These are phyloP conservation scores for Marisa cornuarietis DNA, from an alignment of 1,140 invertebrate species.

Conservation along the genomic window DNA sequence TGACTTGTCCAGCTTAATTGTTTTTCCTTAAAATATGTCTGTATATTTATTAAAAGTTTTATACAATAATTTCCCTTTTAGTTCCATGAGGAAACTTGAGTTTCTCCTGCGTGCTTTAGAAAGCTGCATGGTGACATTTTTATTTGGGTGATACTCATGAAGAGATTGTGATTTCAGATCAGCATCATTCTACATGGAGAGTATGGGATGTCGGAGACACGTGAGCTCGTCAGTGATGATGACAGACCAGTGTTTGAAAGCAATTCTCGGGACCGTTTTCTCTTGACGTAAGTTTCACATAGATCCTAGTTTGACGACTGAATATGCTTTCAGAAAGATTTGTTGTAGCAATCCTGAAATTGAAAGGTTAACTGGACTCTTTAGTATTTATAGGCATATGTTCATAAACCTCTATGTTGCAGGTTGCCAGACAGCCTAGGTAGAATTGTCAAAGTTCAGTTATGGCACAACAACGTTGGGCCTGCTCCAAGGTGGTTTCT, in stretches of 20 bases:
- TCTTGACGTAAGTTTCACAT: constrained; percentile 58
- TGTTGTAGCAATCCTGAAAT: no score
- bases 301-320: not conserved
- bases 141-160: not conserved
- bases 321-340: not conserved
- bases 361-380: no score
- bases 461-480: constrained; percentile 66
- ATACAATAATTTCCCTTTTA: not conserved
- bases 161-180: constrained; percentile 49
- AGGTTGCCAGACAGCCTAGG: constrained; percentile 63
- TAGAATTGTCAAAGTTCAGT: constrained; percentile 60
- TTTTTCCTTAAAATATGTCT: not conserved
- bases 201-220: constrained; percentile 64
- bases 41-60: not conserved
- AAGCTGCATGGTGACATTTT: not conserved
- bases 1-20: no score
- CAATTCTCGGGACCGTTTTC: constrained; percentile 63
- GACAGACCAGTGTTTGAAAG: constrained; percentile 58
- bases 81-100: no score
- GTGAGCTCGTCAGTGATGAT: constrained; percentile 62
- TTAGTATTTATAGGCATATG: no score
- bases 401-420: constrained; percentile 3
- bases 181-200: constrained; percentile 65
- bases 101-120: not conserved
- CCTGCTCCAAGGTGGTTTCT: constrained; percentile 63